Conservation (phyloP, 2,888 invertebrate genomes). For the Acrocyrtus sp. region DNA sequence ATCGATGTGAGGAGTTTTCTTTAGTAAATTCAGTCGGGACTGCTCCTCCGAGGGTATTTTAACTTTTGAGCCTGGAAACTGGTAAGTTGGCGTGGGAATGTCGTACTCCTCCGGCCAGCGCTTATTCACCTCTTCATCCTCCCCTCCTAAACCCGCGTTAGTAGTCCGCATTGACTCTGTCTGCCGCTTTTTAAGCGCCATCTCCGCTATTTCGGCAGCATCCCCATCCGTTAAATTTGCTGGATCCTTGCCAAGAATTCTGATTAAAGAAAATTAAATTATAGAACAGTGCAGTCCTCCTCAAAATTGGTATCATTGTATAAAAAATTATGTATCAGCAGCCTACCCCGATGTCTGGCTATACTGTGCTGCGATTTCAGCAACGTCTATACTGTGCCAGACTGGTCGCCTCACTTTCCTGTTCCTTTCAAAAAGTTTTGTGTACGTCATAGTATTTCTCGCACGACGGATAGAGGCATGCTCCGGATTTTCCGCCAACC, state of each 20-base stretch:
- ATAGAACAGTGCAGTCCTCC: too few species aligned
- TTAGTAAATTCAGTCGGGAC: conserved; percentile 48
- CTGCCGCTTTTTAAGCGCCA: conserved; percentile 38
- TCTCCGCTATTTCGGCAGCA: conserved; percentile 43
- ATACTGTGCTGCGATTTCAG: conserved; percentile 13
- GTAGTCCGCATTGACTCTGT: conserved; percentile 13
- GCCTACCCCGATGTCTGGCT: too few species aligned
- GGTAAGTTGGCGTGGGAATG: conserved; percentile 48
- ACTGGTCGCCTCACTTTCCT: conserved; percentile 33
- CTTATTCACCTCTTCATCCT: conserved; percentile 11
- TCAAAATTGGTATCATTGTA: too few species aligned
- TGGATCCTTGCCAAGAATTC: conserved; percentile 34
- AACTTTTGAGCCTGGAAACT: conserved; percentile 23
- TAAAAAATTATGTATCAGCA: too few species aligned
- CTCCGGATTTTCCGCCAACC: conserved; percentile 38
- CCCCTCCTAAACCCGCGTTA: background rate
- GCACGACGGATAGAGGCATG: conserved; percentile 37
- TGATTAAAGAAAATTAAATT: conserved; percentile 19
- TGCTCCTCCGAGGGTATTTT: conserved; percentile 55
- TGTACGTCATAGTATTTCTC: conserved; percentile 38
- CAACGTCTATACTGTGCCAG: conserved; percentile 46
- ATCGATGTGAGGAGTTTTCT: conserved; percentile 49
- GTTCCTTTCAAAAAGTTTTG: conserved; percentile 52
- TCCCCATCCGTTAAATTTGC: conserved; percentile 34
- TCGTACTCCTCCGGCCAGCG: conserved; percentile 50